Evolutionary conservation across 2,797 vertebrate species (phyloP), one percentile per base, ranked within the genome.

Genomic region (Halcyon smyrnensis): DNA sequence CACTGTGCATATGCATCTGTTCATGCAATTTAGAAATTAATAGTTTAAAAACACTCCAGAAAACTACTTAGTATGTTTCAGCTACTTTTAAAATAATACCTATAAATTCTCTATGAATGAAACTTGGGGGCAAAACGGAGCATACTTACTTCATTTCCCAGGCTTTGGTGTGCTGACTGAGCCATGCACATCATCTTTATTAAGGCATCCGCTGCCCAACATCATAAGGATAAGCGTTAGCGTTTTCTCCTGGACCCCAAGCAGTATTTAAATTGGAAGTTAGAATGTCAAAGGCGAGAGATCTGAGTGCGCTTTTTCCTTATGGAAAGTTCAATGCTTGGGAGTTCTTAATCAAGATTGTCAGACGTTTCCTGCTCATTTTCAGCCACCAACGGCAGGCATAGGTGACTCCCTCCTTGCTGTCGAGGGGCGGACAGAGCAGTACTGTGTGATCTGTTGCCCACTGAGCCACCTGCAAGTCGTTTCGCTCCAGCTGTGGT

Each of bases 391-490:
- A 97, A 62, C 88, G 43, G 96, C 94, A 96, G 83, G 96, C 96
- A 87, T 94, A 96, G 97, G 97, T 97, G 95, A 97, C 97, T 97
- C 97, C 97, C 96, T 97, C 93, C 93, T 94, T 45, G 95, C 92
- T 93, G 97, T 94, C 10, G 64, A 95, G 96, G 96, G 97, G 95
- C 87, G 93, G 97, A 96, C 88, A 91, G 87, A 96, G 91, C 95
- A 82, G 87, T 27, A 41, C 96, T 97, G 93, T 97, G 96, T 97
- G 97, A 97, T 98, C 97, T 96, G 90, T 90, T 97, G 97, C 97
- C 97, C 97, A 94, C 85, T 93, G 93, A 97, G 95, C 96, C 97
- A 96, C 97, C 97, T 98, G 97, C 97, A 98, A 98, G 97, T 98
- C 96, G 83, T 98, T 98, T 97, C 60, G 28, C 95, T 97, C 96